Percentiles rank a stretch among this genome's conserved stretches.
Conservation (phyloP, 1,140 invertebrate species). For the Pachypsylla venusta region DNA sequence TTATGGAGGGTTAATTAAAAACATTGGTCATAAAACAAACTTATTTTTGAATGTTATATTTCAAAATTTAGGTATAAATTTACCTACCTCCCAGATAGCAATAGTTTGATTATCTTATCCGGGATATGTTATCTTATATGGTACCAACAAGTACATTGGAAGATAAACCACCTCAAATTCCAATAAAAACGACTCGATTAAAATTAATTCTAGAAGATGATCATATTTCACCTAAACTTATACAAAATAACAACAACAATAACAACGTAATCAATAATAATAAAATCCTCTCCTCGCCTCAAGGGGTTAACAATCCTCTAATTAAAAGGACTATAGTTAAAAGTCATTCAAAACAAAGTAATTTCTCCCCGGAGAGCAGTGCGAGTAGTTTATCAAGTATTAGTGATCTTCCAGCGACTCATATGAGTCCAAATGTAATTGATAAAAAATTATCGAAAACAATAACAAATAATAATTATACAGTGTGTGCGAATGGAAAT, state of each 20-base stretch:
- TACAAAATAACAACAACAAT: conserved; percentile 1
- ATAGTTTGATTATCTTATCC: no score
- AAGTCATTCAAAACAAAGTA: conserved; percentile 16
- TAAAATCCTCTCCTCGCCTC: no score
- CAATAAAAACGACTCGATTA: conserved; percentile 3
- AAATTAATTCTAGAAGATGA: conserved; percentile 4
- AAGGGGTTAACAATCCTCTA: no score
- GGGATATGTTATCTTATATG: conserved; percentile 2
- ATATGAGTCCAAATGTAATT: conserved; percentile 9
- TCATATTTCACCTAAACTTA: neutral
- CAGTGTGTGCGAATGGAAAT: no score
- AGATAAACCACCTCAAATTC: conserved; percentile 1
- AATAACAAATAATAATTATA: conserved; percentile 23
- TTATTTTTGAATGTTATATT: no score
- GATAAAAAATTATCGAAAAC: conserved; percentile 22
- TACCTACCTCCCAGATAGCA: no score
- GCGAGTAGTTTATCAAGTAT: conserved; percentile 20
- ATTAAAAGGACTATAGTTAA: conserved; percentile 17
- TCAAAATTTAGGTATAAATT: no score
- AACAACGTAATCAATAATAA: neutral
- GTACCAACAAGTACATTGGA: neutral
- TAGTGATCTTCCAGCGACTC: conserved; percentile 11
- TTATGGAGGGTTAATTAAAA: no score
- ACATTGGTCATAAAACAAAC: no score
- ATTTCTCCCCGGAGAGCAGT: conserved; percentile 21